Evolutionary conservation across 1,140 invertebrate genomes (phyloP), one percentile per base, ranked within the genome.

Genomic region (Cotesia vestalis): DNA sequence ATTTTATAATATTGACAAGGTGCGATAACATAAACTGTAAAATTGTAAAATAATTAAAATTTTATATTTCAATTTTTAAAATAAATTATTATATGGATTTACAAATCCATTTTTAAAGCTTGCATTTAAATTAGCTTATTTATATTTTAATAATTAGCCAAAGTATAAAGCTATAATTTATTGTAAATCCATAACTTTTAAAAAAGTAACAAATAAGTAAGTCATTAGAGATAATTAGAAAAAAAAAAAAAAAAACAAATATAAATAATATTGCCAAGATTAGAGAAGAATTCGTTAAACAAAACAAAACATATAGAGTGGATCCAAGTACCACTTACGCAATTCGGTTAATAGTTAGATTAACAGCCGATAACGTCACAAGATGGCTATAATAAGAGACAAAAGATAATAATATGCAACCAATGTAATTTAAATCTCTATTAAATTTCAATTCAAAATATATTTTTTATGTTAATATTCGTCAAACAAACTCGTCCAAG

Each of bases 311-410:
- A 82, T 80, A 82, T 76, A 86, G 82, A 85, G 83, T 85, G 82
- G 85, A 86, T 86, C 82, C 66, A 81, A 80, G 77, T 76, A 81
- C 87, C 86, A 95, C 93, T 94, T 95, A 95, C 93, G 92, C 92
- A 88, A 95, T 95, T 90, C 93, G 89, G 91, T 94, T 94, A 89
- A 95, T 91, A 89, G 92, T 92, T 88, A 94, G 91, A 91, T 94
- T 94, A 89, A 95, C 93, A 87, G 93, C 91, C 83, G 93, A 94
- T 89, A 95, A 91, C 88, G 93, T 94, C 91, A 93, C 92, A 90
- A 94, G 92, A 91, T 94, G 93, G 92, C 93, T 94, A 91, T 84
- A 46, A 46, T 46, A 90, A 67, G 84, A 85, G 86, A 88, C 79
- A 87, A 86, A 89, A 87, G 80, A 87, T 77, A 82, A 85, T 46